phyloP scores from a whole-genome alignment of 2,113 vertebrate genomes.

The Propithecus coquereli region DNA sequence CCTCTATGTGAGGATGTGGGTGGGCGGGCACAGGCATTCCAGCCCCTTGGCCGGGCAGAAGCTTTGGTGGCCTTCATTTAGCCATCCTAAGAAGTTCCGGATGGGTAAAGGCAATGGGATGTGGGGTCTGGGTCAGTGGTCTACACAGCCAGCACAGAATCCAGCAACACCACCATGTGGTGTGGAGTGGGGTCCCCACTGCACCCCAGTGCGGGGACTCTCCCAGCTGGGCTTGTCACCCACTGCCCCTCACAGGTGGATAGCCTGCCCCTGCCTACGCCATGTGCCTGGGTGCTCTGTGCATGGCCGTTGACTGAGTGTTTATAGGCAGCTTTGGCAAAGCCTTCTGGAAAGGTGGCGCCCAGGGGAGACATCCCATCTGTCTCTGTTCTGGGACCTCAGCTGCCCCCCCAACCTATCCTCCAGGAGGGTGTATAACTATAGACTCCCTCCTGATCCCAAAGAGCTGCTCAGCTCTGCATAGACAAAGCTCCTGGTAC shows the following conservation, averaged over 20 bases:
- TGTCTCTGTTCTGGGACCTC: neutral
- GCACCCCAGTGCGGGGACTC: neutral
- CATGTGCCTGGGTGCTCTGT: accelerated
- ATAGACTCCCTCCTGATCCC: neutral
- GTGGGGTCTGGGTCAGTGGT: neutral
- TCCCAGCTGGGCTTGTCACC: neutral
- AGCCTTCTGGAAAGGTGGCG: neutral
- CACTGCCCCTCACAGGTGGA: neutral
- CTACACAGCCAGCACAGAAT: neutral
- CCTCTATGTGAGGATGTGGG: neutral
- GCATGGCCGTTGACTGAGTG: neutral
- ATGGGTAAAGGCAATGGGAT: neutral
- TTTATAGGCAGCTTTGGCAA: neutral
- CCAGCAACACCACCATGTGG: accelerated
- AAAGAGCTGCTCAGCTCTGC: neutral
- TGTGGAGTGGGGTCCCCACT: too few species aligned
- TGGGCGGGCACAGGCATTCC: too few species aligned
- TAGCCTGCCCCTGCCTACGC: neutral
- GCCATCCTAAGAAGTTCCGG: neutral
- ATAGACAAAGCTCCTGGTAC: neutral
- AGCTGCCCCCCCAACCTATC: too few species aligned
- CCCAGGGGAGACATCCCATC: too few species aligned
- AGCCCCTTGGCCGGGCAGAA: neutral
- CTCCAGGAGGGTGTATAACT: neutral
- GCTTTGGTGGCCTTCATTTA: neutral